These are phyloP conservation scores for Atrichornis clamosus DNA, from an alignment of 2,113 vertebrate species.

Conservation along the genomic window DNA sequence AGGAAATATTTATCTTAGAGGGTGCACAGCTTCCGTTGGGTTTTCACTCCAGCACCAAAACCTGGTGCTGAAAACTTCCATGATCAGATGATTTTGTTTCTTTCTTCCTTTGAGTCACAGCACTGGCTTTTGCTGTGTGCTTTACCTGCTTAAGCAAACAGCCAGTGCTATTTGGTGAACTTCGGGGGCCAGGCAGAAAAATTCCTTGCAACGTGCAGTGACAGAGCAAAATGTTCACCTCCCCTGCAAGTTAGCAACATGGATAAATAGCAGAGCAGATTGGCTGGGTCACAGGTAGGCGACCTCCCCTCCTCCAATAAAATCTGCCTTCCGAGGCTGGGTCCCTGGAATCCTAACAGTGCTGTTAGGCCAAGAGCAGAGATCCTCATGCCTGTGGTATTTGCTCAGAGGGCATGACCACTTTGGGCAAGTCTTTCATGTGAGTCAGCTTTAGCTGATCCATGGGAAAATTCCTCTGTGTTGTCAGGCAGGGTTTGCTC, in stretches of 20 bases:
- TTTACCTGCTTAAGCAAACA: conserved; percentile 72
- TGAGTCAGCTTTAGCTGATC: conserved; percentile 81
- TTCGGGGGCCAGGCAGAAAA: conserved; percentile 53
- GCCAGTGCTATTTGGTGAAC: background rate
- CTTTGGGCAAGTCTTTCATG: conserved; percentile 81
- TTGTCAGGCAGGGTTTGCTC: conserved; percentile 78
- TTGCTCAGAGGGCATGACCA: conserved; percentile 83
- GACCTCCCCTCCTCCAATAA: conserved; percentile 58
- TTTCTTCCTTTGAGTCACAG: background rate
- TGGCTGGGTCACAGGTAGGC: conserved; percentile 56
- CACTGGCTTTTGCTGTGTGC: conserved; percentile 7
- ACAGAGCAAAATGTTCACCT: conserved; percentile 43
- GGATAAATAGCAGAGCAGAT: conserved; percentile 38
- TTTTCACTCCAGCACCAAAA: conserved; percentile 10
- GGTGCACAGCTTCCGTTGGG: background rate
- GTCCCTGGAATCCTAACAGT: conserved; percentile 63
- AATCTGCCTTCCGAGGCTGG: conserved; percentile 44
- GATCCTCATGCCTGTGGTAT: conserved; percentile 80
- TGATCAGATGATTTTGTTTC: background rate
- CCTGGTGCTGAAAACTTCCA: background rate
- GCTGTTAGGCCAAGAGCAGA: conserved; percentile 68
- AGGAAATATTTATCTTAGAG: conserved; percentile 52
- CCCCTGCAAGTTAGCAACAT: conserved; percentile 62
- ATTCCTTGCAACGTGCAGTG: conserved; percentile 33
- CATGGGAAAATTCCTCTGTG: conserved; percentile 83